phyloP scores from a whole-genome alignment of 2,888 invertebrate species.

The Lasioglossum villosulum region DNA sequence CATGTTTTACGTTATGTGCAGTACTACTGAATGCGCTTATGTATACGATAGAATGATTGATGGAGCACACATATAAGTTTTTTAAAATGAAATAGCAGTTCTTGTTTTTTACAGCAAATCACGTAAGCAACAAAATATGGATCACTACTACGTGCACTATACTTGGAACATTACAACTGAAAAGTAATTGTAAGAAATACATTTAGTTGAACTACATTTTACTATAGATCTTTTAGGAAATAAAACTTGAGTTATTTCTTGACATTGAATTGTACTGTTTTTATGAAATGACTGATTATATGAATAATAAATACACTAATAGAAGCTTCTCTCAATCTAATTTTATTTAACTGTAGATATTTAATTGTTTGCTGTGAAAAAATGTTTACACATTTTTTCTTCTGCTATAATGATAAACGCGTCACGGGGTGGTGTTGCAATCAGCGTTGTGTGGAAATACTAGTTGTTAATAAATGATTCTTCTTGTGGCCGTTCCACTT shows the following conservation, averaged over 20 bases:
- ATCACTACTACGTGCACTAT: slow-evolving; percentile 19
- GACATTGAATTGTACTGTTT: slow-evolving; percentile 52
- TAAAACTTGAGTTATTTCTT: slow-evolving; percentile 37
- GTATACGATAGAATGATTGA: slow-evolving; percentile 20
- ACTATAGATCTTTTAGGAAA: slow-evolving; percentile 12
- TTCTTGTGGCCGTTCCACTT: too few species aligned
- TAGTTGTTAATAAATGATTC: too few species aligned
- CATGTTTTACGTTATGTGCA: slow-evolving; percentile 31
- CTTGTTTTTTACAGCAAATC: slow-evolving; percentile 25
- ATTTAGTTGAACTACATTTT: slow-evolving; percentile 28
- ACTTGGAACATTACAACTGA: slow-evolving; percentile 11
- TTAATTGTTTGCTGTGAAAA: neutral
- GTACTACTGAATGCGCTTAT: slow-evolving; percentile 16
- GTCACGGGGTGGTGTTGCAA: neutral
- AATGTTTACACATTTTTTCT: neutral
- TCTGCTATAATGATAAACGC: neutral
- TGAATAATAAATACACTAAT: slow-evolving; percentile 52
- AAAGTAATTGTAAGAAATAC: slow-evolving; percentile 46
- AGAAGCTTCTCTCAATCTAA: slow-evolving; percentile 11
- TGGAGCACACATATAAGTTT: slow-evolving; percentile 22
- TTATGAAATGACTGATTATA: slow-evolving; percentile 49
- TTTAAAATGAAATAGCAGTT: slow-evolving; percentile 13
- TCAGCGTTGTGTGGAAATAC: too few species aligned
- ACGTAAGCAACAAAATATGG: slow-evolving; percentile 9
- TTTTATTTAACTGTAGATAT: neutral